Conservation (phyloP, 1,140 invertebrate genomes). For the Ostrea denselamellosa region DNA sequence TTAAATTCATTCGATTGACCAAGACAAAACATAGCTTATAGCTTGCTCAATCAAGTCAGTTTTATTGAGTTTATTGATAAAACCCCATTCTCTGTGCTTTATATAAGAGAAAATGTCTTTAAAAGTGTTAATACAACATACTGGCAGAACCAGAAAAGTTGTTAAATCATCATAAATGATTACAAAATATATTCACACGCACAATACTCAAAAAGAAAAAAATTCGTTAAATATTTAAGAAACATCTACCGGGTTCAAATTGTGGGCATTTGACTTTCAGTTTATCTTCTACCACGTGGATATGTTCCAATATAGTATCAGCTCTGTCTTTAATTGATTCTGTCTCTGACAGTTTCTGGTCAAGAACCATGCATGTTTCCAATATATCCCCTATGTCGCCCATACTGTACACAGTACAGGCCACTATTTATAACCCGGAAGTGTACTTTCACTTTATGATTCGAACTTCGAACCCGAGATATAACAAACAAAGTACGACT, state of each 20-base stretch:
- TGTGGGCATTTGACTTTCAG: conserved; percentile 57
- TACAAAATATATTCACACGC: no score
- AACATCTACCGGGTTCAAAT: conserved; percentile 57
- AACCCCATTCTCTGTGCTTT: no score
- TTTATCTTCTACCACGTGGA: conserved; percentile 49
- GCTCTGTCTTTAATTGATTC: conserved; percentile 18
- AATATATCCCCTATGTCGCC: conserved; percentile 55
- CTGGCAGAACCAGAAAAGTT: no score
- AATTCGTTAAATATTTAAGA: no score
- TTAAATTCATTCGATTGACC: no score
- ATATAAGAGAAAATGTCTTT: no score
- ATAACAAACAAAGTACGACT: not conserved
- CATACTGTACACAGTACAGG: not conserved
- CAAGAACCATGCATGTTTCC: conserved; percentile 56
- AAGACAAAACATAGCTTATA: no score
- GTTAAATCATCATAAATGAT: no score
- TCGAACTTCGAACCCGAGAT: not conserved
- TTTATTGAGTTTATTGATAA: no score
- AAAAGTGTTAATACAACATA: no score
- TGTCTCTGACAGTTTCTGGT: conserved; percentile 51
- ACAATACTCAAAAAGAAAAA: no score
- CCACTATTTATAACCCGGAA: not conserved
- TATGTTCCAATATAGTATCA: conserved; percentile 54
- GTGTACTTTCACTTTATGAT: not conserved
- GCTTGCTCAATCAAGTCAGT: no score